Percentiles rank a stretch among this genome's conserved stretches.
Conservation (phyloP, 64 coral and sea anemone genomes). For the Pocillopora verrucosa region DNA sequence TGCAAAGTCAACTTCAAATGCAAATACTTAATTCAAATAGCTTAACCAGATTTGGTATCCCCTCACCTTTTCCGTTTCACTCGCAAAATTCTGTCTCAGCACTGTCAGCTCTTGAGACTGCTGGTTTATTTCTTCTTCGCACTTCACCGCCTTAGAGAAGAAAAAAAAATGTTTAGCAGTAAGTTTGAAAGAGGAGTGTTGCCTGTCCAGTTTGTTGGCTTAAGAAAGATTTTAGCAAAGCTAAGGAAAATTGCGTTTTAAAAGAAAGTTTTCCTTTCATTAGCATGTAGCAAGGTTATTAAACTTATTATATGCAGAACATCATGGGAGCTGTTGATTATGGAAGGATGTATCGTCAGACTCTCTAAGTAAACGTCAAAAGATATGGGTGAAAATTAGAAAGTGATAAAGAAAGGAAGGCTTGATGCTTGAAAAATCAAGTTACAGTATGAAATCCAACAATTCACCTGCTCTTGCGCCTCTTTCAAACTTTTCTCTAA, state of each 20-base stretch:
- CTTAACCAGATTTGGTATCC: not conserved
- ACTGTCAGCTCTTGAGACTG: conserved; percentile 54
- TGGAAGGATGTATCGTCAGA: too few relatives aligned
- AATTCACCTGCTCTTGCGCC: conserved; percentile 61
- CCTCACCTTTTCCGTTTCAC: conserved; percentile 53
- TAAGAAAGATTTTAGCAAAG: not conserved
- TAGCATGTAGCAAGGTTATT: too few relatives aligned
- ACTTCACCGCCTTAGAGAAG: conserved; percentile 61
- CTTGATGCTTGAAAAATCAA: not conserved
- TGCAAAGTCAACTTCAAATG: not conserved
- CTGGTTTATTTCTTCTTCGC: conserved; percentile 70
- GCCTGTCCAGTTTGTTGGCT: not conserved
- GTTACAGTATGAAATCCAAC: not conserved
- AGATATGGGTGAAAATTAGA: too few relatives aligned
- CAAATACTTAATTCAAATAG: not conserved
- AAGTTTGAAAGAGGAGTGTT: not conserved
- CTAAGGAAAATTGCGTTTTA: too few relatives aligned
- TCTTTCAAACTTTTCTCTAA: conserved; percentile 79
- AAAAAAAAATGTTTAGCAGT: not conserved
- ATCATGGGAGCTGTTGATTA: too few relatives aligned
- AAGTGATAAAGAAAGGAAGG: not conserved
- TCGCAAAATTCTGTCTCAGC: conserved; percentile 58
- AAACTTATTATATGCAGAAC: too few relatives aligned
- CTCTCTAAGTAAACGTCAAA: too few relatives aligned
- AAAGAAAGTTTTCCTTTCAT: too few relatives aligned